Conservation (phyloP, 92 coral and sea anemone genomes). For the Epizoanthus ramosus region DNA sequence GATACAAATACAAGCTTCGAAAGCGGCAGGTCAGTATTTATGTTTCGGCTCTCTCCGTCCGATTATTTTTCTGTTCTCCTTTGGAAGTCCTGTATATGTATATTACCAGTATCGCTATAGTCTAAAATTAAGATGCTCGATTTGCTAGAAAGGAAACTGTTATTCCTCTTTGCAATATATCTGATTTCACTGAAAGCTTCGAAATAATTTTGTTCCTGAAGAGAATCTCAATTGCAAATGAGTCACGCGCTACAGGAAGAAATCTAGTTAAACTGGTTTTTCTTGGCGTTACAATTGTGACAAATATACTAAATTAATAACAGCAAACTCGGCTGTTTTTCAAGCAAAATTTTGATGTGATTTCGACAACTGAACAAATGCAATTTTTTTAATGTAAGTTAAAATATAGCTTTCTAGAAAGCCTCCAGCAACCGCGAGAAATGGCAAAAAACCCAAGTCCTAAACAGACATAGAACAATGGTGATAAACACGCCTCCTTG, state of each 20-base stretch:
- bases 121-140: background rate
- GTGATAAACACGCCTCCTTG: no score
- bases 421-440: no score
- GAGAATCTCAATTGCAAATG: slow-evolving; percentile 14
- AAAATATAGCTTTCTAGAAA: no score
- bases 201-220: background rate
- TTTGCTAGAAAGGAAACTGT: background rate
- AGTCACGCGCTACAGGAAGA: slow-evolving; percentile 34
- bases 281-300: slow-evolving; percentile 21
- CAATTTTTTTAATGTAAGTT: no score
- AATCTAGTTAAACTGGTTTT: slow-evolving; percentile 36
- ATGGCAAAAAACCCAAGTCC: background rate
- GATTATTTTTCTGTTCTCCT: background rate
- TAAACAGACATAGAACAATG: background rate
- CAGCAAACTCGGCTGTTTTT: background rate
- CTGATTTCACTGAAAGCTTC: background rate
- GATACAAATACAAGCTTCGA: no score
- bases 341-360: no score
- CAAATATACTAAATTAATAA: background rate
- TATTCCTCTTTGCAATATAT: background rate
- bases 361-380: no score
- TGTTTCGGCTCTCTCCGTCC: background rate
- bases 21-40: background rate
- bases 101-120: no score
- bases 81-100: no score